Base-by-base conservation (phyloP, 2,797 vertebrate species). In the Pyrocephalus nanus region DNA sequence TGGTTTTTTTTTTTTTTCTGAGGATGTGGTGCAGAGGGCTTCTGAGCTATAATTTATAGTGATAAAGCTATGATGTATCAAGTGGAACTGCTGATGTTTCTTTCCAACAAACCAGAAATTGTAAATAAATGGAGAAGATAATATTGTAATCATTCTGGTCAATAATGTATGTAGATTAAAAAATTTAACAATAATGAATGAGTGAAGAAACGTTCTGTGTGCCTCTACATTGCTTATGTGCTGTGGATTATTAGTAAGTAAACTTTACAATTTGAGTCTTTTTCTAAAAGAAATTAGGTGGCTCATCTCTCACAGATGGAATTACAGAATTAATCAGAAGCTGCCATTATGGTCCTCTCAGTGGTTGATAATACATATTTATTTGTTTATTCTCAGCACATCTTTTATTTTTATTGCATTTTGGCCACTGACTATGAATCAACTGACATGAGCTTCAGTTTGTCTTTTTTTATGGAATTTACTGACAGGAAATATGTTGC, bases 361-460 rank as follows among this genome's bases (percentile, higher is more conserved):
- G 65, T 61, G 61, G 40, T 17, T 71, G 54, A 85, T 77, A 75
- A 74, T 47, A 80, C n/a, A 53, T 29, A 75, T 72, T 74, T 90
- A 72, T 74, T 92, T 77, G 73, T 88, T 96, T 94, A 90, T 79
- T 90, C 70, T 73, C 40, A 88, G 30, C 34, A 74, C 20, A 57
- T 58, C 9, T 88, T 82, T 77, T 51, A 79, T 60, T 88, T 95
- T 95, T 77, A 88, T 38, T 93, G 50, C 8, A 2, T 88, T 75
- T 87, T 67, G 66, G 32, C 25, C 81, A 34, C 27, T 64, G 53
- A 69, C 34, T 71, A 66, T 76, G 38, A 90, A 83, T 83, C 54
- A 70, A 8, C 40, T 85, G 77, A 51, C 45, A 76, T 12, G 54
- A 82, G 64, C 87, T 81, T 70, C 61, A 82, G 60, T 74, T 81